Percentiles rank a stretch among this genome's conserved stretches.
phyloP scores from a whole-genome alignment of 2,113 vertebrate genomes.

The Uria aalge region DNA sequence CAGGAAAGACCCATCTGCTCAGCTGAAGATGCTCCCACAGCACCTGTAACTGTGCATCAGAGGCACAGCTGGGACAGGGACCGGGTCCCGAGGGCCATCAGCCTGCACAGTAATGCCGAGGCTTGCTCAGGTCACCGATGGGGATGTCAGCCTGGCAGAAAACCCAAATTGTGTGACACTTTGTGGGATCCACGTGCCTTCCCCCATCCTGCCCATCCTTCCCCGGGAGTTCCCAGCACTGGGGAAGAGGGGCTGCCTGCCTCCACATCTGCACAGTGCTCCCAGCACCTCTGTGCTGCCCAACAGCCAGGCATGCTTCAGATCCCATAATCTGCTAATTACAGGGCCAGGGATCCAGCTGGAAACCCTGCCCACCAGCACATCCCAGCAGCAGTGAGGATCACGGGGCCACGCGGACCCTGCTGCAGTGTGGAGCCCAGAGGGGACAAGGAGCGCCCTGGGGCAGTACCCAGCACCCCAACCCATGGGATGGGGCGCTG shows the following conservation, averaged over 20 bases:
- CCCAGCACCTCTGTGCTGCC: background rate
- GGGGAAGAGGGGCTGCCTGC: background rate
- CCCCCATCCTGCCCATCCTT: background rate
- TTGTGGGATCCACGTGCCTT: background rate
- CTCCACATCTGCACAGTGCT: background rate
- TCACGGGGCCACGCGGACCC: accelerated
- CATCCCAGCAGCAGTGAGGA: background rate
- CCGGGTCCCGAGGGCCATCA: background rate
- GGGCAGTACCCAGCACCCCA: background rate
- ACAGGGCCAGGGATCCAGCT: background rate
- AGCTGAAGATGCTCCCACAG: background rate
- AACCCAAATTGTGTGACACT: accelerated
- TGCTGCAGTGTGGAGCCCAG: accelerated
- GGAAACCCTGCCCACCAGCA: background rate
- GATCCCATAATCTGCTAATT: background rate
- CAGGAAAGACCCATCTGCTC: background rate
- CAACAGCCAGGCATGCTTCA: background rate
- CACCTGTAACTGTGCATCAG: accelerated
- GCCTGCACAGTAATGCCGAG: background rate
- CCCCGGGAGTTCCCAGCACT: background rate
- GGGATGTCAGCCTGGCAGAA: background rate
- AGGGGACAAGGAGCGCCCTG: background rate
- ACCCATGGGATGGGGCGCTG: no score
- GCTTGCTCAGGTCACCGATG: background rate
- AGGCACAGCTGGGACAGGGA: background rate